Conservation (phyloP, 2,888 invertebrate genomes). For the Strigamia transsilvanica region DNA sequence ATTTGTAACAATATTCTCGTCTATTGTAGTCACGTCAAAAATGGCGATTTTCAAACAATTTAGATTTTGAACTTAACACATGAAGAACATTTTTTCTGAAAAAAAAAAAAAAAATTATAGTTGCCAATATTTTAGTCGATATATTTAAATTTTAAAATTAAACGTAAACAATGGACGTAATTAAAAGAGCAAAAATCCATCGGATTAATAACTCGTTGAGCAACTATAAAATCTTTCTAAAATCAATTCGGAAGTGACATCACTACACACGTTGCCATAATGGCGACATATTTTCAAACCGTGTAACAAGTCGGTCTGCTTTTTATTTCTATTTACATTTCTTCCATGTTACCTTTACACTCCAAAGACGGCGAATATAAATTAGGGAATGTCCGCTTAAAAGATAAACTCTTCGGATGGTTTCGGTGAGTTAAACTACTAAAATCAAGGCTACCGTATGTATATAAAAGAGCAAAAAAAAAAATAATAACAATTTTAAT, state of each 20-base stretch:
- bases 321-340: not conserved
- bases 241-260: slow-evolving; percentile 18
- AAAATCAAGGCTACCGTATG: not conserved
- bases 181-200: not conserved
- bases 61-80: not conserved
- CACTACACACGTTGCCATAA: not conserved
- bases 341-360: slow-evolving; percentile 54
- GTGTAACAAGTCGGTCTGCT: not conserved
- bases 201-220: not conserved
- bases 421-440: slow-evolving; percentile 40
- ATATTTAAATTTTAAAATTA: too few relatives aligned
- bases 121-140: too few relatives aligned
- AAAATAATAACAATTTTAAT: too few relatives aligned
- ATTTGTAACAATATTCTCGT: too few relatives aligned
- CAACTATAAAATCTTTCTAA: not conserved
- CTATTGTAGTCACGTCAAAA: not conserved
- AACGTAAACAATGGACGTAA: not conserved
- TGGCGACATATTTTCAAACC: not conserved
- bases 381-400: slow-evolving; percentile 53
- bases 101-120: not conserved
- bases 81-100: not conserved
- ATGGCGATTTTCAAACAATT: not conserved
- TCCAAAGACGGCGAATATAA: slow-evolving; percentile 54
- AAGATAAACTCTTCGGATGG: slow-evolving; percentile 55
- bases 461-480: not conserved